These are phyloP conservation scores for Steatocranus sp. DNA, from an alignment of 2,797 vertebrate species.

Conservation along the genomic window DNA sequence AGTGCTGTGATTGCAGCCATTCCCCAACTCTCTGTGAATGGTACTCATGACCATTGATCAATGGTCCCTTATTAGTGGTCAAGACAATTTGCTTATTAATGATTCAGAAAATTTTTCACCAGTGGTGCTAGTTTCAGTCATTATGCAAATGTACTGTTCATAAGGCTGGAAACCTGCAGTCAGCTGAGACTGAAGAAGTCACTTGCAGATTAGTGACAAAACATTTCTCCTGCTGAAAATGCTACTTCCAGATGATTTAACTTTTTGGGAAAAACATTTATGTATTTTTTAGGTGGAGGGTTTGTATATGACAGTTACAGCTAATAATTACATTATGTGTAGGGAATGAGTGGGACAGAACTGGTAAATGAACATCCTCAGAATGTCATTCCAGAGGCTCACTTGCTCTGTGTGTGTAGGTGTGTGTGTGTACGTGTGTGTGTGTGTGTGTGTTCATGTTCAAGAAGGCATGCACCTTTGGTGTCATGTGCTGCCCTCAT, in stretches of 20 bases:
- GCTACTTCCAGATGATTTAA: background rate
- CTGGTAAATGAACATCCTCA: background rate
- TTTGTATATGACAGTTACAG: background rate
- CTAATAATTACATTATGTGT: background rate
- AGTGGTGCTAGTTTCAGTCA: background rate
- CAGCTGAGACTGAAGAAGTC: background rate
- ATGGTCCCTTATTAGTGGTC: background rate
- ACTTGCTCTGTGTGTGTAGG: background rate
- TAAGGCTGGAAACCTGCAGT: background rate
- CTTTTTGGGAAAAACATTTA: background rate
- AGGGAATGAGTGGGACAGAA: background rate
- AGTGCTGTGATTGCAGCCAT: background rate
- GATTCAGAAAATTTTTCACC: background rate
- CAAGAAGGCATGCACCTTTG: conserved; percentile 25
- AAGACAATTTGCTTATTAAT: background rate
- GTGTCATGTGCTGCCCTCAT: conserved; percentile 53
- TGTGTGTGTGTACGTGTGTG: background rate
- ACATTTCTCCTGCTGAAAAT: background rate
- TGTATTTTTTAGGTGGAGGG: background rate
- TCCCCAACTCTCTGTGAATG: background rate
- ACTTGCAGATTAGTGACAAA: background rate
- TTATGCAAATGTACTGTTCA: background rate
- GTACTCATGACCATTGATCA: background rate
- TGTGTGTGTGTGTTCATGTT: conserved; percentile 23
- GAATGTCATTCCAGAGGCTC: background rate